Percentiles rank a stretch among this genome's conserved stretches.
phyloP scores from a whole-genome alignment of 2,113 vertebrate species.

The Hyperoodon ampullatus region DNA sequence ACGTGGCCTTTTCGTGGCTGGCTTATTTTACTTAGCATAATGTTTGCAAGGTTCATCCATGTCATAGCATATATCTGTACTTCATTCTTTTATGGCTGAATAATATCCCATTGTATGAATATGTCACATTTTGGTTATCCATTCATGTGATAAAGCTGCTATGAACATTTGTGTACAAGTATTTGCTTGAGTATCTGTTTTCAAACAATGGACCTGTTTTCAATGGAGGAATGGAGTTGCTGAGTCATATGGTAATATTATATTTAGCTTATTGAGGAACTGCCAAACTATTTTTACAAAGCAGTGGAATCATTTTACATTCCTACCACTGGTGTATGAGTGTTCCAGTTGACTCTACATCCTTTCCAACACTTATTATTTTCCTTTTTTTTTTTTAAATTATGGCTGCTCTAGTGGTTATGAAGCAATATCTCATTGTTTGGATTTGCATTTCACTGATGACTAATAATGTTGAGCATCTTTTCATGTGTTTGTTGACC shows the following conservation, averaged over 20 bases:
- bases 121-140: not conserved
- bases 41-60: not conserved
- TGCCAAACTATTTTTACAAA: not conserved
- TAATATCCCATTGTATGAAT: not conserved
- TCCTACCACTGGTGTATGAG: not conserved
- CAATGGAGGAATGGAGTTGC: not conserved
- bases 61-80: not conserved
- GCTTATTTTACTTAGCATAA: not conserved
- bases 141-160: not conserved
- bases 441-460: not conserved
- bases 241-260: constrained; percentile 10
- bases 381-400: not conserved
- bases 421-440: not conserved
- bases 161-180: constrained; percentile 12
- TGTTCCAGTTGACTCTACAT: not conserved
- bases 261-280: constrained; percentile 34
- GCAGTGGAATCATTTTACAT: not conserved
- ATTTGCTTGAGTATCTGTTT: constrained; percentile 46
- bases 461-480: not conserved
- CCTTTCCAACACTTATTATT: not conserved
- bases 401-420: not conserved
- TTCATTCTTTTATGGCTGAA: not conserved
- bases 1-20: not conserved
- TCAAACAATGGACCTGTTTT: constrained; percentile 15
- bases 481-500: not conserved